Evolutionary conservation across 2,888 invertebrate genomes (phyloP).

Genomic region (Sceliomorpha sp.): DNA sequence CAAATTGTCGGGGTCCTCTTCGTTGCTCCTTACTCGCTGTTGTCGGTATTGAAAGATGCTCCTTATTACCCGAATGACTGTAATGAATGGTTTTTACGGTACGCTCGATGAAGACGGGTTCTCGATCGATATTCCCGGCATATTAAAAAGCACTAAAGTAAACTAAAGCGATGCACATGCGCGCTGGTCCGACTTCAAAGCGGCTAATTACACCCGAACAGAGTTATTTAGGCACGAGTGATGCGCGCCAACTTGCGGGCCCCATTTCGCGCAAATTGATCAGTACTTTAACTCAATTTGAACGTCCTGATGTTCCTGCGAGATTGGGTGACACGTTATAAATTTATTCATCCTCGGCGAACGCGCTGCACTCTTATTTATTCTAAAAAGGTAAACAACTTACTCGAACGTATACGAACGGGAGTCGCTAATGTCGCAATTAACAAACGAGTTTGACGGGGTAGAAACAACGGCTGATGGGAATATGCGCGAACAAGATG

Average conservation of each 20-base stretch:
- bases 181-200: slow-evolving; percentile 18
- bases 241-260: slow-evolving; percentile 11
- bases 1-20: slow-evolving; percentile 18
- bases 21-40: slow-evolving; percentile 16
- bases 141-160: slow-evolving; percentile 55
- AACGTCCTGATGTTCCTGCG: slow-evolving; percentile 22
- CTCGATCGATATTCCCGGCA: slow-evolving; percentile 45
- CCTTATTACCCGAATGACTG: slow-evolving; percentile 56
- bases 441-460: too few species aligned
- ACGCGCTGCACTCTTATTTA: too few species aligned
- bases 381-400: too few species aligned
- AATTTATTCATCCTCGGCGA: too few species aligned
- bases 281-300: slow-evolving; percentile 36
- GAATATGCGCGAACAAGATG: too few species aligned
- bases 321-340: too few species aligned
- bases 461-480: too few species aligned
- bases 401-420: too few species aligned
- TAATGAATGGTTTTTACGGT: slow-evolving; percentile 59
- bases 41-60: slow-evolving; percentile 36
- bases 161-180: slow-evolving; percentile 33
- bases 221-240: slow-evolving; percentile 32
- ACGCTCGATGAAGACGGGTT: slow-evolving; percentile 41
- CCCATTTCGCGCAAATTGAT: slow-evolving; percentile 31
- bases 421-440: too few species aligned
- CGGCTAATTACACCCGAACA: slow-evolving; percentile 37